Percentiles rank a stretch among this genome's conserved stretches.
Evolutionary conservation across 2,113 vertebrate species (phyloP).

Genomic region (Thalassoma bifasciatum): DNA sequence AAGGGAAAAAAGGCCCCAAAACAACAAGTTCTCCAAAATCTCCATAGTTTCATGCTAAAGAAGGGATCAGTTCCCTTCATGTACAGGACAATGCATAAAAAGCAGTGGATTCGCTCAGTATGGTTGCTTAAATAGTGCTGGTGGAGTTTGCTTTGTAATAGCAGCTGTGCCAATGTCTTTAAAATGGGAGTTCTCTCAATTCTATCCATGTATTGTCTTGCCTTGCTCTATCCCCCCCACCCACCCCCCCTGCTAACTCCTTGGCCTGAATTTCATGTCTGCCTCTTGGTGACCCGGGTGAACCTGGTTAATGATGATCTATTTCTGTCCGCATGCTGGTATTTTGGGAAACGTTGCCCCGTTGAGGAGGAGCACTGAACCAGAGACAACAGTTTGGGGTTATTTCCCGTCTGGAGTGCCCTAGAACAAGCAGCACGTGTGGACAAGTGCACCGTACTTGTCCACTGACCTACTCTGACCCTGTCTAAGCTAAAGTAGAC

Average conservation of each 20-base stretch:
- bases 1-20: conserved; percentile 31
- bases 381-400: conserved; percentile 48
- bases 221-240: conserved; percentile 75
- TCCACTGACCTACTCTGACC: conserved; percentile 45
- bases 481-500: conserved; percentile 25
- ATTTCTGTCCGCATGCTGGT: conserved; percentile 78
- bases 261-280: conserved; percentile 79
- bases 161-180: conserved; percentile 78
- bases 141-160: conserved; percentile 78
- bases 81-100: conserved; percentile 76
- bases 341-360: conserved; percentile 68
- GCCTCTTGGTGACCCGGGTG: conserved; percentile 73
- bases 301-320: conserved; percentile 78
- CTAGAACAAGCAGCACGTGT: conserved; percentile 53
- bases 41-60: conserved; percentile 41
- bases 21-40: conserved; percentile 41
- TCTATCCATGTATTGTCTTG: conserved; percentile 79
- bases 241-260: conserved; percentile 72
- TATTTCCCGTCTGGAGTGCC: conserved; percentile 51
- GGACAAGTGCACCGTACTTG: conserved; percentile 44
- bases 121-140: conserved; percentile 74
- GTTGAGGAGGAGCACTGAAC: conserved; percentile 64
- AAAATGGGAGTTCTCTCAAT: conserved; percentile 70
- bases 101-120: conserved; percentile 67
- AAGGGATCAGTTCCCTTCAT: conserved; percentile 53